Conservation (phyloP, 2,113 vertebrate species). For the Ovis aries region DNA sequence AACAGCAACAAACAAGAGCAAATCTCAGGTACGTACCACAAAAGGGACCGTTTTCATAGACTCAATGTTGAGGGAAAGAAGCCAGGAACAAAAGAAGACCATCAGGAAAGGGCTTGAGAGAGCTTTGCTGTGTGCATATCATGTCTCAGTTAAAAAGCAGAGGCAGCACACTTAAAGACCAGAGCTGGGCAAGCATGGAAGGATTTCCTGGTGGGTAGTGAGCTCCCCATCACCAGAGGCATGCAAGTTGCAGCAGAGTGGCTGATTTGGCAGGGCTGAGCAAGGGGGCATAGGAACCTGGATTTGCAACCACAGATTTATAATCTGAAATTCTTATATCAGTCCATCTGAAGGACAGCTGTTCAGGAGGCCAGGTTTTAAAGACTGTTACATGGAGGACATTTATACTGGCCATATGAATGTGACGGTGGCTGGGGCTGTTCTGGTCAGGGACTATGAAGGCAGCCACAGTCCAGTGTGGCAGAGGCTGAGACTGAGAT, state of each 20-base stretch:
- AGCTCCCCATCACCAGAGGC: not conserved
- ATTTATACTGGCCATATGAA: not conserved
- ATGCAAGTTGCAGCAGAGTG: not conserved
- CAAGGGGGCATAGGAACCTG: not conserved
- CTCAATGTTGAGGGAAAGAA: not conserved
- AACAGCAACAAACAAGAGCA: not conserved
- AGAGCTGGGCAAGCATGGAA: not conserved
- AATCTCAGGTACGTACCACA: not conserved
- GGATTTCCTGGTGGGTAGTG: not conserved
- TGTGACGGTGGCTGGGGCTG: not conserved
- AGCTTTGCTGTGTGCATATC: fast-evolving
- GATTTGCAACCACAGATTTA: not conserved
- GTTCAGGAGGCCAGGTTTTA: not conserved
- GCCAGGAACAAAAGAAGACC: not conserved
- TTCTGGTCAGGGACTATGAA: not conserved
- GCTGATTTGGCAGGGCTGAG: not conserved
- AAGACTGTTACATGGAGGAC: not conserved
- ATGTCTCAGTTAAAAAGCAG: not conserved
- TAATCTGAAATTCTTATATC: not conserved
- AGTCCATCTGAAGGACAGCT: not conserved
- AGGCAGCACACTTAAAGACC: not conserved
- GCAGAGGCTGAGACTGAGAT: not conserved
- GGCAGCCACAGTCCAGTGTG: not conserved
- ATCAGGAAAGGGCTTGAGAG: not conserved
- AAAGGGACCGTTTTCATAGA: not conserved